Evolutionary conservation across 2,113 vertebrate species (phyloP), one percentile per base, ranked within the genome.

Genomic region (Equus przewalskii): DNA sequence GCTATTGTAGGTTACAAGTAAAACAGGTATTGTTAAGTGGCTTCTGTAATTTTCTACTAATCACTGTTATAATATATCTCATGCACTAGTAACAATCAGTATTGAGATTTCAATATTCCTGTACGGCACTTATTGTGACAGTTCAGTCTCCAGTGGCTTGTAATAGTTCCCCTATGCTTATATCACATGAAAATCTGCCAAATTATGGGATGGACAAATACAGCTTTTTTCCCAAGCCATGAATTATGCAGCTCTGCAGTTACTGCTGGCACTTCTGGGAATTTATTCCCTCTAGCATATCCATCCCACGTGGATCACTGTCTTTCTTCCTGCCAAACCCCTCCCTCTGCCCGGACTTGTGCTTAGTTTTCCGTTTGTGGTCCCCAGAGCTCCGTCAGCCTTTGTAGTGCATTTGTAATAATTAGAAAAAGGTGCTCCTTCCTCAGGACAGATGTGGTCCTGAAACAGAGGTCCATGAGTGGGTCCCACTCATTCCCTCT

Each of bases 21-120:
- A 93, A 96, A 83, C 78, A 89, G 36, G 19, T 94, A 76, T 87
- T 96, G 51, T 96, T 87, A 91, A 70, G 46, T 83, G 33, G 36
- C 73, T 94, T 85, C 46, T 76, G 33, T 92, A 84, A 86, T 88
- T 95, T 92, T 28, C 46, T 73, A 28, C 86, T 76, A 83, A 91
- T 95, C 75, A 82, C 41, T 83, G 22, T 64, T 94, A 70, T 60
- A 58, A n/a, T 44, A 21, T 95, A 92, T 82, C 49, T 84, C 54
- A 87, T 49, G 13, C 15, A 83, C 19, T 76, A 46, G 83, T 79
- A 91, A 88, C 86, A 65, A 81, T 73, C 14, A 41, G 33, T 44
- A 73, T 54, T 94, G 65, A 36, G 54, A 80, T 79, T 91, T 92
- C 56, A 78, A 0, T 82, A 94, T 93, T 83, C 73, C 54, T 94